Evolutionary conservation across 2,888 invertebrate species (phyloP).

Genomic region (Mellilla xanthometata): DNA sequence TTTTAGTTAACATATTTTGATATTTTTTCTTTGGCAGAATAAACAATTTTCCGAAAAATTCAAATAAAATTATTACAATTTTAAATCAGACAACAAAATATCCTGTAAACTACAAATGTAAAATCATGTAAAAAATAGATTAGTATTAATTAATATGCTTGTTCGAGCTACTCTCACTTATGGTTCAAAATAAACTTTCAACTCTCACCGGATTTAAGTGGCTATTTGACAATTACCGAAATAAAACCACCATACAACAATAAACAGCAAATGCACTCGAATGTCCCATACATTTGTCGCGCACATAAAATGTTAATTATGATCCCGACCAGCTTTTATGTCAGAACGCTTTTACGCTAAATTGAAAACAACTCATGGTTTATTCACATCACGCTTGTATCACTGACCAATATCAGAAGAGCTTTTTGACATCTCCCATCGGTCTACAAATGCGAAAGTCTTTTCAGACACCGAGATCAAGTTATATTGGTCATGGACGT

Average conservation of each 20-base stretch:
- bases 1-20: too few relatives aligned
- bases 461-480: conserved; percentile 39
- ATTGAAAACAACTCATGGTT: conserved; percentile 81
- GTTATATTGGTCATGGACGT: conserved; percentile 41
- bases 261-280: conserved; percentile 39
- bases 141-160: too few relatives aligned
- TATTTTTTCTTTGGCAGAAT: too few relatives aligned
- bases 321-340: conserved; percentile 65
- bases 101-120: too few relatives aligned
- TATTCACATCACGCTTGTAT: conserved; percentile 68
- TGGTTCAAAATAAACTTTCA: too few relatives aligned
- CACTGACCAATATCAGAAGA: conserved; percentile 52
- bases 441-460: conserved; percentile 23
- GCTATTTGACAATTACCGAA: background rate
- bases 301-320: conserved; percentile 72
- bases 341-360: conserved; percentile 77
- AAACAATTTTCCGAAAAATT: too few relatives aligned
- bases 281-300: conserved; percentile 45
- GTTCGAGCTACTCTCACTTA: too few relatives aligned
- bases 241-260: conserved; percentile 25
- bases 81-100: too few relatives aligned
- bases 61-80: too few relatives aligned
- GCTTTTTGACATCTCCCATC: conserved; percentile 47
- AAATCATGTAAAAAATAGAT: too few relatives aligned
- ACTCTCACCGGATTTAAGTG: background rate